Evolutionary conservation across 2,888 invertebrate species (phyloP).

Genomic region (Epistrophe eligans): DNA sequence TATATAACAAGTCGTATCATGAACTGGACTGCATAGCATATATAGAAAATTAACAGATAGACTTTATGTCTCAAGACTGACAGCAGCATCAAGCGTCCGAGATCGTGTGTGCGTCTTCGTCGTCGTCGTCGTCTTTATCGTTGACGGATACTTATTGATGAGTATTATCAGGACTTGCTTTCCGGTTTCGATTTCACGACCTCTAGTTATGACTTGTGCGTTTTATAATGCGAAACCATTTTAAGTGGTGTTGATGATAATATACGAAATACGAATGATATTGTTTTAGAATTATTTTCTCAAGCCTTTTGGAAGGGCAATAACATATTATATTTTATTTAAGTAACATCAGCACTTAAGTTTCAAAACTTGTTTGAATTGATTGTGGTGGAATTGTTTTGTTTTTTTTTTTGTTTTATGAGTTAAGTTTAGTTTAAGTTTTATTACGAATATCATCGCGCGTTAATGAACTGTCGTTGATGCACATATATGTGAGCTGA

Average conservation of each 20-base stretch:
- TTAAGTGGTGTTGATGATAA: conserved; percentile 4
- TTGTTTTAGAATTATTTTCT: neutral
- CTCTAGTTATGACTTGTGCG: conserved; percentile 43
- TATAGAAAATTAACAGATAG: conserved; percentile 46
- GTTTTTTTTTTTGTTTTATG: neutral
- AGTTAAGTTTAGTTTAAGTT: neutral
- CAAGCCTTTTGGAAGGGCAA: conserved; percentile 7
- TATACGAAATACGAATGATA: neutral
- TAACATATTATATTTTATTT: neutral
- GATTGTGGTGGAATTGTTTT: neutral
- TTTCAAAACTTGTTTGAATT: conserved; percentile 15
- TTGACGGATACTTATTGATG: conserved; percentile 40
- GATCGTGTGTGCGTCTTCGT: neutral
- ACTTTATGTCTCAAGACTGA: conserved; percentile 45
- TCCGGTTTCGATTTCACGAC: conserved; percentile 66
- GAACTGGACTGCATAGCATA: neutral
- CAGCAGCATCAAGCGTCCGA: neutral
- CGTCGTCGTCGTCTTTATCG: conserved; percentile 11
- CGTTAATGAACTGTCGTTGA: neutral
- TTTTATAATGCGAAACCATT: conserved; percentile 42
- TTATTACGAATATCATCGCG: neutral
- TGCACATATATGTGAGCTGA: too few relatives aligned
- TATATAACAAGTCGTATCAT: neutral
- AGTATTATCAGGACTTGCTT: conserved; percentile 59
- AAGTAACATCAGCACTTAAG: conserved; percentile 16